Conservation (phyloP, 37 sponge, comb jelly and placozoan genomes). For the Aphrocallistes beatrix region DNA sequence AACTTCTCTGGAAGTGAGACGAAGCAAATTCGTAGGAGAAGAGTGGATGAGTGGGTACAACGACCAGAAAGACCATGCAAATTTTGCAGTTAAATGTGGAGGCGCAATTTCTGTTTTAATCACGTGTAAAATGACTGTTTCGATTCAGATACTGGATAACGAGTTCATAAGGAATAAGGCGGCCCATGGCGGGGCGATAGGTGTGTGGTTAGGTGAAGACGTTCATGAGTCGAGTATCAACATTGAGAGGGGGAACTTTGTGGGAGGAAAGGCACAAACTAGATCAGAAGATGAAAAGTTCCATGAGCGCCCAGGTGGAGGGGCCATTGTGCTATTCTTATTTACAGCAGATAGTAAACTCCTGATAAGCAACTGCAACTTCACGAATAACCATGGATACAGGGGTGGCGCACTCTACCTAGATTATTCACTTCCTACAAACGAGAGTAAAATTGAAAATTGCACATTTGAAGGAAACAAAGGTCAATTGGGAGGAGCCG, state of each 20-base stretch:
- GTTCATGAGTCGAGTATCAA: neutral
- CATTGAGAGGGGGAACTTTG: neutral
- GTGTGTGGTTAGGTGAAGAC: neutral
- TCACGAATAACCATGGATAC: neutral
- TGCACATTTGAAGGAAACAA: neutral
- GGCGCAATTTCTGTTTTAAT: neutral
- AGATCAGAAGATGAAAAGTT: neutral
- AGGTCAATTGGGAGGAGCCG: neutral
- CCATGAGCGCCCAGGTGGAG: neutral
- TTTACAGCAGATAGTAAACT: neutral
- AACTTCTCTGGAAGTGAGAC: neutral
- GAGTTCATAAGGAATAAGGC: neutral
- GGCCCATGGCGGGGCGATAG: neutral
- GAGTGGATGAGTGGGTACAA: neutral
- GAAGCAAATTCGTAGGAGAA: neutral
- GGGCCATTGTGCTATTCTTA: neutral
- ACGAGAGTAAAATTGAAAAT: neutral
- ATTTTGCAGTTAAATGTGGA: neutral
- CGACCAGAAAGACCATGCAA: neutral
- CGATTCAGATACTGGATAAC: neutral
- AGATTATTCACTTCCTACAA: neutral
- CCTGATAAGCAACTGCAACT: neutral
- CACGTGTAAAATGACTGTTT: neutral
- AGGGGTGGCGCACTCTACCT: neutral
- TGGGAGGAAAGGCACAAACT: neutral